Percentiles rank a stretch among this genome's conserved stretches.
phyloP scores from a whole-genome alignment of 2,797 vertebrate species.

The Hydrolagus colliei region DNA sequence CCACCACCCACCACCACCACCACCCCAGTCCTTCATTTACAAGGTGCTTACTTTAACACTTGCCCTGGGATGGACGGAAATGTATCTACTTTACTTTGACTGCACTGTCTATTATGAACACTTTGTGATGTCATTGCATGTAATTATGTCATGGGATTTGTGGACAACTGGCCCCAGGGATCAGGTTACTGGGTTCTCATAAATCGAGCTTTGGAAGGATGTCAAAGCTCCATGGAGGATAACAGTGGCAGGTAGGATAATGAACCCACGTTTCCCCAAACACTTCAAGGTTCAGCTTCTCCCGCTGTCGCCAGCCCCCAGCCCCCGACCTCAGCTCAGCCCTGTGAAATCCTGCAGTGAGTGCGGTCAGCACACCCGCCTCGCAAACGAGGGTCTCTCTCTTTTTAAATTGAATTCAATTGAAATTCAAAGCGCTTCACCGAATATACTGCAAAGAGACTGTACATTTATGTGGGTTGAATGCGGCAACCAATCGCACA shows the following conservation, averaged over 20 bases:
- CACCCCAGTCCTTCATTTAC: too few species aligned
- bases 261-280: background rate
- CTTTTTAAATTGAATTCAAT: too few species aligned
- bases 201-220: constrained; percentile 16
- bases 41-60: background rate
- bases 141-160: constrained; percentile 1
- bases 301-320: background rate
- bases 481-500: too few species aligned
- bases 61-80: background rate
- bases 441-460: too few species aligned
- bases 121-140: constrained; percentile 29
- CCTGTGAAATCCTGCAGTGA: too few species aligned
- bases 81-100: background rate
- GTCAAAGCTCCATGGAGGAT: constrained; percentile 5
- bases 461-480: too few species aligned
- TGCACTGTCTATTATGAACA: background rate
- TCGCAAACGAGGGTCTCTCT: too few species aligned
- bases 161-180: background rate
- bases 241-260: constrained; percentile 8
- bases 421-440: too few species aligned
- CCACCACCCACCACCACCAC: too few species aligned
- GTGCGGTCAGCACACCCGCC: too few species aligned
- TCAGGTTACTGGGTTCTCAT: constrained; percentile 17
- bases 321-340: too few species aligned
- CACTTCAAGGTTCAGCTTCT: background rate